Percentiles rank a stretch among this genome's conserved stretches.
These are phyloP conservation scores for Platycheirus rosarum DNA, from an alignment of 2,888 invertebrate genomes.

Conservation along the genomic window DNA sequence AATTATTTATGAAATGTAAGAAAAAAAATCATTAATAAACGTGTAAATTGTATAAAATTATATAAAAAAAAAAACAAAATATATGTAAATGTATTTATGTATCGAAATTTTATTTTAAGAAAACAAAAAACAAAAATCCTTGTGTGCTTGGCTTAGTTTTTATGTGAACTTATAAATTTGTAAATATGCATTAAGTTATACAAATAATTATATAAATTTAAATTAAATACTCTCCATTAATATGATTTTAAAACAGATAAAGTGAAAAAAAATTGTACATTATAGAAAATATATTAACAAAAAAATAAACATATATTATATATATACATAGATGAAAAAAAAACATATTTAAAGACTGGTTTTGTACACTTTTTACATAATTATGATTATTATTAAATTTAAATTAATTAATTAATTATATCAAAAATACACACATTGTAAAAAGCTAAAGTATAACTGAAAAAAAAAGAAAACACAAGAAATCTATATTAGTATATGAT, in stretches of 20 bases:
- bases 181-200: slow-evolving; percentile 65
- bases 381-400: slow-evolving; percentile 74
- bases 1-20: slow-evolving; percentile 57
- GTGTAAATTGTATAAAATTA: slow-evolving; percentile 75
- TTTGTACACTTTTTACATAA: slow-evolving; percentile 75
- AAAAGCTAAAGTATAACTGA: slow-evolving; percentile 61
- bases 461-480: slow-evolving; percentile 6
- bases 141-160: slow-evolving; percentile 59
- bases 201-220: slow-evolving; percentile 32
- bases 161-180: slow-evolving; percentile 53
- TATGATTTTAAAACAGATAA: slow-evolving; percentile 43
- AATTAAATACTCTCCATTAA: slow-evolving; percentile 64
- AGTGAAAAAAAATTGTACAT: slow-evolving; percentile 38
- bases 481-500: not conserved
- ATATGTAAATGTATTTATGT: slow-evolving; percentile 34
- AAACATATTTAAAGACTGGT: slow-evolving; percentile 75
- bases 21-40: slow-evolving; percentile 73
- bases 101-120: slow-evolving; percentile 53
- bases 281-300: slow-evolving; percentile 51
- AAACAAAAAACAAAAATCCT: slow-evolving; percentile 54
- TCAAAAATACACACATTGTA: slow-evolving; percentile 54
- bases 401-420: slow-evolving; percentile 67
- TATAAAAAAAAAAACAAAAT: slow-evolving; percentile 24
- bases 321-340: slow-evolving; percentile 59
- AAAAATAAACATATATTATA: slow-evolving; percentile 35